Percentiles rank a stretch among this genome's conserved stretches.
These are phyloP conservation scores for Tetraneura akinire DNA, from an alignment of 1,140 invertebrate genomes.

Conservation along the genomic window DNA sequence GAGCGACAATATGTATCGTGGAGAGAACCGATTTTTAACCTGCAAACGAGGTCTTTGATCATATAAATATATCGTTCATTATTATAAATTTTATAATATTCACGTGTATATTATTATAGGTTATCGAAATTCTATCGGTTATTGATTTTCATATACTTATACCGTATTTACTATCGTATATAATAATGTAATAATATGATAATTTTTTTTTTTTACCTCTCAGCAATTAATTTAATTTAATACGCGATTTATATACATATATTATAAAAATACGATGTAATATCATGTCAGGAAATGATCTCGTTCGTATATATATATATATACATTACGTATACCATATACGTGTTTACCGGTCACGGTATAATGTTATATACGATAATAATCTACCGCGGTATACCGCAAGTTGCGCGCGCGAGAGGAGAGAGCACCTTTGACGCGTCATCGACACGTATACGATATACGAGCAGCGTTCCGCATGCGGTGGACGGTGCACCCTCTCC, in stretches of 20 bases:
- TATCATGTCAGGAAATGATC: background rate
- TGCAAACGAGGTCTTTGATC: too few species aligned
- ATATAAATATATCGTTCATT: too few species aligned
- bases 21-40: background rate
- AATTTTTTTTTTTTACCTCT: background rate
- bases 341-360: too few species aligned
- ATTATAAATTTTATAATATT: background rate
- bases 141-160: background rate
- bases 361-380: too few species aligned
- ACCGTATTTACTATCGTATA: too few species aligned
- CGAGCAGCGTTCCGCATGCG: conserved; percentile 34
- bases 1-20: background rate
- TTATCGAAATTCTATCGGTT: background rate
- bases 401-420: background rate
- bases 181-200: too few species aligned
- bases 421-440: conserved; percentile 9
- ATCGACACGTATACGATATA: too few species aligned
- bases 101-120: background rate
- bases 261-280: too few species aligned
- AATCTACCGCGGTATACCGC: too few species aligned
- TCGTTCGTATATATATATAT: background rate
- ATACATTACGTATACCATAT: too few species aligned
- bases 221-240: background rate
- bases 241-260: background rate
- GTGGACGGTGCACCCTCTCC: conserved; percentile 4